Evolutionary conservation across 2,797 vertebrate species (phyloP).

Genomic region (Harpagifer antarcticus): DNA sequence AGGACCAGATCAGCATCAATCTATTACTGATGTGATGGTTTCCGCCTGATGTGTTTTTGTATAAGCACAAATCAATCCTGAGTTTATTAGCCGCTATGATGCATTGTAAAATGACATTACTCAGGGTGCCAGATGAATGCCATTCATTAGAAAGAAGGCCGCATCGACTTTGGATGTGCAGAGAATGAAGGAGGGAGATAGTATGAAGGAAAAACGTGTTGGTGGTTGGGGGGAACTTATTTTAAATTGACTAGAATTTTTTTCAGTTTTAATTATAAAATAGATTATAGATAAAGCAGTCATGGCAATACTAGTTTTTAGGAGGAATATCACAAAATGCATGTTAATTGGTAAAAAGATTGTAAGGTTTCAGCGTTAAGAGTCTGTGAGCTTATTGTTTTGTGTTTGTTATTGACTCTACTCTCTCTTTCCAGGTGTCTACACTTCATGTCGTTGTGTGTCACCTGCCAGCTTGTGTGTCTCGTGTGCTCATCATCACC

Average conservation of each 20-base stretch:
- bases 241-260: not conserved
- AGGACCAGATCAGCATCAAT: conserved; percentile 77
- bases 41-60: conserved; percentile 78
- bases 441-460: too few relatives aligned
- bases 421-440: too few relatives aligned
- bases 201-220: not conserved
- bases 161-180: conserved; percentile 53
- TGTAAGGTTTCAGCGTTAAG: too few relatives aligned
- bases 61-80: conserved; percentile 80
- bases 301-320: not conserved
- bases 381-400: too few relatives aligned
- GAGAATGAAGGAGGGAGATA: conserved; percentile 19
- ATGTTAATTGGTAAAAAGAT: not conserved
- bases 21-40: conserved; percentile 81
- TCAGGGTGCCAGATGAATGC: conserved; percentile 65
- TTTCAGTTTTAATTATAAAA: not conserved
- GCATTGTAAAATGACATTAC: conserved; percentile 73
- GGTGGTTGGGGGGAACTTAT: not conserved
- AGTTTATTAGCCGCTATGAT: conserved; percentile 79
- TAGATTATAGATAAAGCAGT: not conserved
- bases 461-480: too few relatives aligned
- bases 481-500: too few relatives aligned
- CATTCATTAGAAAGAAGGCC: conserved; percentile 62
- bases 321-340: not conserved
- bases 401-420: too few relatives aligned